Conservation (phyloP, 2,797 vertebrate species). For the Sylvia borin region DNA sequence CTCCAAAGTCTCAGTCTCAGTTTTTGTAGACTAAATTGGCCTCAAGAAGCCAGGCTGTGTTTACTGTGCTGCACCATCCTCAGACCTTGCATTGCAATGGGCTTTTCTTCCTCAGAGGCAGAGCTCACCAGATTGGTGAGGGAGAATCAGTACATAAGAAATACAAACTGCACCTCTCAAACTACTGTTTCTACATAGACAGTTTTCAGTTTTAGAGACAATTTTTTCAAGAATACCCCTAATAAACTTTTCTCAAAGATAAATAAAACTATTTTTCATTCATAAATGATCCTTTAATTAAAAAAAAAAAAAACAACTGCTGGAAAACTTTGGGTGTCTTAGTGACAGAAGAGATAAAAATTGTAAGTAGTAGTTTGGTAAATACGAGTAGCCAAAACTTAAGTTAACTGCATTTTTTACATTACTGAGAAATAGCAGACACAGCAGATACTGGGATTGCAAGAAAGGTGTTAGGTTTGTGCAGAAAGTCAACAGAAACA, state of each 20-base stretch:
- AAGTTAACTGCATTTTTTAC: neutral
- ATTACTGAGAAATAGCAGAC: neutral
- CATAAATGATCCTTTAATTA: neutral
- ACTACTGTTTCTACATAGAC: neutral
- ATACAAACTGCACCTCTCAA: neutral
- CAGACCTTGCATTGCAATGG: neutral
- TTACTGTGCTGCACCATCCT: neutral
- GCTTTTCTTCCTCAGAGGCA: neutral
- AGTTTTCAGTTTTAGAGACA: neutral
- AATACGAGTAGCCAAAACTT: neutral
- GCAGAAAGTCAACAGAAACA: neutral
- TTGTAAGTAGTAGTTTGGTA: neutral
- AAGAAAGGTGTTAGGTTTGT: neutral
- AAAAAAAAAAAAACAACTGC: neutral
- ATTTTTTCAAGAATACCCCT: neutral
- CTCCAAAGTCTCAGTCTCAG: neutral
- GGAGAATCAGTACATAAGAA: neutral
- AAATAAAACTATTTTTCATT: neutral
- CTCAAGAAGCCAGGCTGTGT: neutral
- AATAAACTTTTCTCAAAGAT: neutral
- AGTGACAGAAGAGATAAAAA: neutral
- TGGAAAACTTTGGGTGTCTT: neutral
- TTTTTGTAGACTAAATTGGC: neutral
- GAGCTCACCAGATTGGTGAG: neutral
- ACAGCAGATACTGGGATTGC: neutral